Evolutionary conservation across 2,797 vertebrate species (phyloP).

Genomic region (Astyanax mexicanus): DNA sequence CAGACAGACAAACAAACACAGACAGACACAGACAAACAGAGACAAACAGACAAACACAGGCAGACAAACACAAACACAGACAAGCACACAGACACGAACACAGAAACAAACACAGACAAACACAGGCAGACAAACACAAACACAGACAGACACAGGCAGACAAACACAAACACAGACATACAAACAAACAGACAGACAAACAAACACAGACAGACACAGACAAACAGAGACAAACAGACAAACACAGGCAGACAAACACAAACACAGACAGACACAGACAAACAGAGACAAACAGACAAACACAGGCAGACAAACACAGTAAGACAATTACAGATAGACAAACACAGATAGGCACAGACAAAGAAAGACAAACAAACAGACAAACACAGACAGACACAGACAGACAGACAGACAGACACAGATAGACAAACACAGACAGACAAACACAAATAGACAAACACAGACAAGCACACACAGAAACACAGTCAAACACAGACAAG

Average conservation of each 20-base stretch:
- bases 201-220: conserved; percentile 9
- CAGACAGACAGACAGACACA: too few relatives aligned
- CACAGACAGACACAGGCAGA: too few relatives aligned
- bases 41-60: neutral
- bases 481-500: too few relatives aligned
- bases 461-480: neutral
- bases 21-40: neutral
- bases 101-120: neutral
- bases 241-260: too few relatives aligned
- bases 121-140: conserved; percentile 6
- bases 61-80: too few relatives aligned
- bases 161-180: too few relatives aligned
- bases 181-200: neutral
- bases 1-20: too few relatives aligned
- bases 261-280: neutral
- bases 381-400: conserved; percentile 3
- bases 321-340: too few relatives aligned
- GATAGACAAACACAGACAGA: neutral
- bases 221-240: too few relatives aligned
- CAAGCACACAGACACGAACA: too few relatives aligned
- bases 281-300: conserved; percentile 13
- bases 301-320: too few relatives aligned
- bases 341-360: neutral
- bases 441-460: conserved; percentile 14
- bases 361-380: neutral